These are phyloP conservation scores for Cephus cinctus DNA, from an alignment of 1,140 invertebrate genomes.

Conservation along the genomic window DNA sequence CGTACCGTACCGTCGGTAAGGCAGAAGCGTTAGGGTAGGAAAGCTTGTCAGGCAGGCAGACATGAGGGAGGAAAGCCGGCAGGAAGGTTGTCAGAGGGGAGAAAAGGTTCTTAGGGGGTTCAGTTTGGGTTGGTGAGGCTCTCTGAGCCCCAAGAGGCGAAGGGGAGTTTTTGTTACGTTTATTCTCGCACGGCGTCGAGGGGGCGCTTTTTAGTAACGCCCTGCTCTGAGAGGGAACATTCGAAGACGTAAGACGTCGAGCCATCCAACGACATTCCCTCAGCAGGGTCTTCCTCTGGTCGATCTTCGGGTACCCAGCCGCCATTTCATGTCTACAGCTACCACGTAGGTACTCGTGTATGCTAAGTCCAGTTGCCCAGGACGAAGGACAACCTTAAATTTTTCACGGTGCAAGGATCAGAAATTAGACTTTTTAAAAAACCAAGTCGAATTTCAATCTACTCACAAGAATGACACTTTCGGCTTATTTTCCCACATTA, in stretches of 20 bases:
- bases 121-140: constrained; percentile 20
- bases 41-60: too few species aligned
- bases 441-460: too few species aligned
- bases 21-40: constrained; percentile 13
- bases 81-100: background rate
- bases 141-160: constrained; percentile 23
- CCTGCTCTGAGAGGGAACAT: constrained; percentile 10
- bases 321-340: too few species aligned
- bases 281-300: too few species aligned
- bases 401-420: too few species aligned
- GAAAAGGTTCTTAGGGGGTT: constrained; percentile 11
- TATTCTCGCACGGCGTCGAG: constrained; percentile 32
- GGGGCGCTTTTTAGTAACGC: constrained; percentile 30
- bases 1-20: constrained; percentile 30
- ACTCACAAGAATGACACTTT: too few species aligned
- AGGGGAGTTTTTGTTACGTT: constrained; percentile 35
- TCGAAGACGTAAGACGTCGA: constrained; percentile 17
- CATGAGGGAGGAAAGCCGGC: constrained; percentile 1
- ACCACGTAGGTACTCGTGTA: too few species aligned
- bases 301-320: constrained; percentile 5
- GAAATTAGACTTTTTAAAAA: too few species aligned
- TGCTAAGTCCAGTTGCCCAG: too few species aligned
- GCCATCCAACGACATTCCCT: constrained; percentile 11
- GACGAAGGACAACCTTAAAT: too few species aligned
- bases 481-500: too few species aligned